Percentiles rank a stretch among this genome's conserved stretches.
Evolutionary conservation across 2,888 invertebrate genomes (phyloP).

Genomic region (Sesia bembeciformis): DNA sequence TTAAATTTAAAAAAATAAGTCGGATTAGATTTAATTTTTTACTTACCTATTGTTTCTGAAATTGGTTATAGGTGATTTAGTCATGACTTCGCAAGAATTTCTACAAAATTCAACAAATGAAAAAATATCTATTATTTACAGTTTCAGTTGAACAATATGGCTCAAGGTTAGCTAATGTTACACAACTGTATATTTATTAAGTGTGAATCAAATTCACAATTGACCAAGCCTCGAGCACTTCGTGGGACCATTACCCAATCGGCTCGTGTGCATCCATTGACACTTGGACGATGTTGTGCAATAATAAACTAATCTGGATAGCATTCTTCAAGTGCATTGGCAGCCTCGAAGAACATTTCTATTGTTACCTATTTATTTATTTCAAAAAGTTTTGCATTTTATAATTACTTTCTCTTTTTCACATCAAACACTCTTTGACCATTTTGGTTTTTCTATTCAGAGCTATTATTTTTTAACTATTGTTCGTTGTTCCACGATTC

Average conservation of each 20-base stretch:
- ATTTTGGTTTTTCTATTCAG: too few species aligned
- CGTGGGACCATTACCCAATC: constrained; percentile 7
- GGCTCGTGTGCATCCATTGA: constrained; percentile 4
- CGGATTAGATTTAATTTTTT: too few species aligned
- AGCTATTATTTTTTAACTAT: too few species aligned
- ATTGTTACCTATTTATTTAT: too few species aligned
- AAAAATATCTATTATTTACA: not conserved
- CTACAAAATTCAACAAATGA: not conserved
- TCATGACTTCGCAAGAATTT: not conserved
- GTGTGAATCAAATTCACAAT: constrained; percentile 33
- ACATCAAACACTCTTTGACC: too few species aligned
- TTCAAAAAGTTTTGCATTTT: too few species aligned
- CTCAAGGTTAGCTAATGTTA: not conserved
- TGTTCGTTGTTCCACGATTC: too few species aligned
- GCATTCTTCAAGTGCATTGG: not conserved
- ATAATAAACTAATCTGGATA: not conserved
- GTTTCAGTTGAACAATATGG: not conserved
- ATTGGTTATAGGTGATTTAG: too few species aligned
- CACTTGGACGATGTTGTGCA: constrained; percentile 4
- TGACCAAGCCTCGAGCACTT: constrained; percentile 6
- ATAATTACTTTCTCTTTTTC: too few species aligned
- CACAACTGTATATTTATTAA: constrained; percentile 1
- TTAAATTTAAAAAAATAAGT: too few species aligned
- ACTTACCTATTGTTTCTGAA: too few species aligned
- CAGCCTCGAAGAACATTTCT: too few species aligned